A percentile compares a stretch with the other conserved stretches of the same genome.
Evolutionary conservation across 2,113 vertebrate species (phyloP).

Genomic region (Telmatochromis sp.): DNA sequence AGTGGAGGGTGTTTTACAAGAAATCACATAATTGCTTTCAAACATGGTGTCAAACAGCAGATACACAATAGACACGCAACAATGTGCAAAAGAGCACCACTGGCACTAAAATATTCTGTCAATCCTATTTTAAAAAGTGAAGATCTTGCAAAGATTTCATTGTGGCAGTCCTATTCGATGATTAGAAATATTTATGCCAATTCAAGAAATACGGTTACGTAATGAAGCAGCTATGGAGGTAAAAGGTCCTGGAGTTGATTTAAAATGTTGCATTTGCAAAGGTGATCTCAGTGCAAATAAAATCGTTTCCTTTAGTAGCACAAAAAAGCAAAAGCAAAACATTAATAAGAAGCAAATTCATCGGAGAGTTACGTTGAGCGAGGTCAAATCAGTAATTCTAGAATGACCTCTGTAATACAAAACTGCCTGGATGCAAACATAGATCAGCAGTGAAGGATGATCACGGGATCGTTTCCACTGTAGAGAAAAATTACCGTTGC

Average conservation of each 20-base stretch:
- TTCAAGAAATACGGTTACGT: not conserved
- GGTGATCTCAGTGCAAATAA: not conserved
- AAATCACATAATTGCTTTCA: not conserved
- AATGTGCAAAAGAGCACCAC: not conserved
- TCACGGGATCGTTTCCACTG: not conserved
- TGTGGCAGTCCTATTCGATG: not conserved
- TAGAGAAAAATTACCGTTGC: not conserved
- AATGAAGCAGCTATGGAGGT: not conserved
- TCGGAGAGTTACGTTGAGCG: accelerated
- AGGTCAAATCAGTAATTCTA: not conserved
- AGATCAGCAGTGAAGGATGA: not conserved
- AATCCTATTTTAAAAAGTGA: not conserved
- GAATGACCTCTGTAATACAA: not conserved
- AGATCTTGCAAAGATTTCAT: not conserved
- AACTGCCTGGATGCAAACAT: not conserved
- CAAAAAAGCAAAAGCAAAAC: not conserved
- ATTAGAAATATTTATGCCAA: not conserved
- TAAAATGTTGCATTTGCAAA: not conserved
- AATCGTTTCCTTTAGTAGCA: accelerated
- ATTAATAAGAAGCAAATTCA: not conserved
- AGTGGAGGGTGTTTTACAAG: not conserved
- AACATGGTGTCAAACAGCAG: not conserved
- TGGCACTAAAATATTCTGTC: not conserved
- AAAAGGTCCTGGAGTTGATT: not conserved
- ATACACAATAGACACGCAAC: not conserved